These are phyloP conservation scores for Drosophila mulleri DNA, from an alignment of 2,888 invertebrate species.

Conservation along the genomic window DNA sequence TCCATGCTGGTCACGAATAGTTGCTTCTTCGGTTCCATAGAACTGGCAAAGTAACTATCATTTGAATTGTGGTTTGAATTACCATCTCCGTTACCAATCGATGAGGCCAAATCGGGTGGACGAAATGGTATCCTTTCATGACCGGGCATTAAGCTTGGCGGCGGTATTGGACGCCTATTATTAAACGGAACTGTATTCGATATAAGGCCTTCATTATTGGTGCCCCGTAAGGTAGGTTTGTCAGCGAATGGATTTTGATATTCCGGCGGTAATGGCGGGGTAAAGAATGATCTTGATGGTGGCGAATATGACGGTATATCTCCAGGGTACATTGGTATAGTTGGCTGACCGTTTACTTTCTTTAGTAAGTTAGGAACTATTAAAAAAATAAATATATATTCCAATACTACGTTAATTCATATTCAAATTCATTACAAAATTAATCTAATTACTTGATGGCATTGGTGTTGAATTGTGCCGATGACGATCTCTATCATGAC, in stretches of 20 bases:
- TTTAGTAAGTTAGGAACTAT: slow-evolving; percentile 87
- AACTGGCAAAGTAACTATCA: slow-evolving; percentile 32
- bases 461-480: slow-evolving; percentile 84
- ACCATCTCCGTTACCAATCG: slow-evolving; percentile 37
- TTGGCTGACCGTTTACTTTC: slow-evolving; percentile 86
- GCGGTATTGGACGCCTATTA: slow-evolving; percentile 92
- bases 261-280: slow-evolving; percentile 93
- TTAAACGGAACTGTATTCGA: slow-evolving; percentile 85
- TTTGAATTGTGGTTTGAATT: slow-evolving; percentile 27
- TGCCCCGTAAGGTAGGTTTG: slow-evolving; percentile 92
- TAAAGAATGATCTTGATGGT: slow-evolving; percentile 91
- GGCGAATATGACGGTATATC: slow-evolving; percentile 94
- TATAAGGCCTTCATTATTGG: slow-evolving; percentile 87
- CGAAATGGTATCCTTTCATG: slow-evolving; percentile 94
- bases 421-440: not conserved
- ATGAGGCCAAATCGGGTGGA: slow-evolving; percentile 86
- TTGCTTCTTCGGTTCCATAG: slow-evolving; percentile 43
- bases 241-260: slow-evolving; percentile 95
- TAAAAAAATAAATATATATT: slow-evolving; percentile 34
- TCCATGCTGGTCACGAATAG: slow-evolving; percentile 26
- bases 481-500: slow-evolving; percentile 79
- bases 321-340: slow-evolving; percentile 87
- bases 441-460: slow-evolving; percentile 78
- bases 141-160: slow-evolving; percentile 92
- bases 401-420: not conserved